Conservation (phyloP, 2,888 invertebrate species). For the Nineta flava region DNA sequence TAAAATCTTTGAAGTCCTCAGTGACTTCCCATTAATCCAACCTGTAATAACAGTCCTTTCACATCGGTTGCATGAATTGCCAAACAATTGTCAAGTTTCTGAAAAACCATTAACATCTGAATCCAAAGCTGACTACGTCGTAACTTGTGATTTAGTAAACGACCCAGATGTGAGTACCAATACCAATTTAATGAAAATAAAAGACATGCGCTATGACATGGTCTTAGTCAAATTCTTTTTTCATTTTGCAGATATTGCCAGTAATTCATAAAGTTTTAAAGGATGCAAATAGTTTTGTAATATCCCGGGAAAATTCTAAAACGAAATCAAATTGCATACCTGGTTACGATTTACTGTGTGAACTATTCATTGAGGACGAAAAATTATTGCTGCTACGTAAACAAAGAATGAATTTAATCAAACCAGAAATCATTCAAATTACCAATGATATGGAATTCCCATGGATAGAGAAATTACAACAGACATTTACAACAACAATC, state of each 20-base stretch:
- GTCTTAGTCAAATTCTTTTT: no score
- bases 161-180: slow-evolving; percentile 31
- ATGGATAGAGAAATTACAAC: slow-evolving; percentile 23
- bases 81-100: slow-evolving; percentile 36
- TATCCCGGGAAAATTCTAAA: slow-evolving; percentile 16
- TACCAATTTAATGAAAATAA: no score
- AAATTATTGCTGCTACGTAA: slow-evolving; percentile 21
- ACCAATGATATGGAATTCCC: slow-evolving; percentile 17
- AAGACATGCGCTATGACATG: no score
- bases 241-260: slow-evolving; percentile 21
- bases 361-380: slow-evolving; percentile 19
- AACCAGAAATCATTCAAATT: slow-evolving; percentile 17
- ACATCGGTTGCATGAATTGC: slow-evolving; percentile 32
- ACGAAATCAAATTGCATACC: slow-evolving; percentile 17
- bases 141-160: slow-evolving; percentile 27
- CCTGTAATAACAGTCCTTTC: slow-evolving; percentile 44
- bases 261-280: slow-evolving; percentile 29
- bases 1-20: slow-evolving; percentile 38
- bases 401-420: neutral
- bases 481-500: slow-evolving; percentile 21
- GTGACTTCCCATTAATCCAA: slow-evolving; percentile 51
- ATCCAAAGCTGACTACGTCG: slow-evolving; percentile 16
- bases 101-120: slow-evolving; percentile 37
- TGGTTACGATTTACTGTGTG: slow-evolving; percentile 18
- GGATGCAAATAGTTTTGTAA: slow-evolving; percentile 21